Evolutionary conservation across 2,113 vertebrate genomes (phyloP).

Genomic region (Microtus oregoni): DNA sequence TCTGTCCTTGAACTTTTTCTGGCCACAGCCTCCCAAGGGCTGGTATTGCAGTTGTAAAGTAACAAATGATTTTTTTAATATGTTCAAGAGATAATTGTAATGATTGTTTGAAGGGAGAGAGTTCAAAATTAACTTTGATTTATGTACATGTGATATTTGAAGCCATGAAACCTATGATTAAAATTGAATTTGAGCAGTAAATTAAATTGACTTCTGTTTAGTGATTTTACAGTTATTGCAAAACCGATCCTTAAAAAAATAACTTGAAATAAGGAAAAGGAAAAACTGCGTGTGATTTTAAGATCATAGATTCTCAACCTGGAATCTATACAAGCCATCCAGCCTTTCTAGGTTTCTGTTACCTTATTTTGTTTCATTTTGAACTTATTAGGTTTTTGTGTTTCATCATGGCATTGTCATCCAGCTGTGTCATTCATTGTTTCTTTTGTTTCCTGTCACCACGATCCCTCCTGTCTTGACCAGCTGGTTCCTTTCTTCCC

Average conservation of each 20-base stretch:
- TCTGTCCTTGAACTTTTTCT: not conserved
- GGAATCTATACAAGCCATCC: too few species aligned
- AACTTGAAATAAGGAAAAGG: slow-evolving; percentile 39
- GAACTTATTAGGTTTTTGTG: not conserved
- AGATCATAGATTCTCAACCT: not conserved
- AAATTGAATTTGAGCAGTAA: slow-evolving; percentile 23
- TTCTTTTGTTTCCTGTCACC: not conserved
- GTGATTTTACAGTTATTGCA: not conserved
- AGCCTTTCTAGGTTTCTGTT: not conserved
- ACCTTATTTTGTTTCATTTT: not conserved
- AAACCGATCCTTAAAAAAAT: slow-evolving; percentile 12
- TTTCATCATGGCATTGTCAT: not conserved
- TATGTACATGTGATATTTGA: slow-evolving; percentile 13
- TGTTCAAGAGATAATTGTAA: slow-evolving; percentile 16
- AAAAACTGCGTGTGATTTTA: not conserved
- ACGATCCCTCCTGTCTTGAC: not conserved
- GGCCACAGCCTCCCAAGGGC: not conserved
- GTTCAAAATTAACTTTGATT: slow-evolving; percentile 46
- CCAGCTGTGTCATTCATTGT: not conserved
- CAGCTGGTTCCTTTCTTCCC: not conserved
- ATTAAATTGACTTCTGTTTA: slow-evolving; percentile 26
- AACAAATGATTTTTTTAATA: slow-evolving; percentile 21
- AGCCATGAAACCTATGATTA: slow-evolving; percentile 12
- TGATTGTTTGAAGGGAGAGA: slow-evolving; percentile 40
- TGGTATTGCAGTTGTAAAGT: not conserved